phyloP scores from a whole-genome alignment of 2,888 invertebrate genomes.

The Cancer borealis region DNA sequence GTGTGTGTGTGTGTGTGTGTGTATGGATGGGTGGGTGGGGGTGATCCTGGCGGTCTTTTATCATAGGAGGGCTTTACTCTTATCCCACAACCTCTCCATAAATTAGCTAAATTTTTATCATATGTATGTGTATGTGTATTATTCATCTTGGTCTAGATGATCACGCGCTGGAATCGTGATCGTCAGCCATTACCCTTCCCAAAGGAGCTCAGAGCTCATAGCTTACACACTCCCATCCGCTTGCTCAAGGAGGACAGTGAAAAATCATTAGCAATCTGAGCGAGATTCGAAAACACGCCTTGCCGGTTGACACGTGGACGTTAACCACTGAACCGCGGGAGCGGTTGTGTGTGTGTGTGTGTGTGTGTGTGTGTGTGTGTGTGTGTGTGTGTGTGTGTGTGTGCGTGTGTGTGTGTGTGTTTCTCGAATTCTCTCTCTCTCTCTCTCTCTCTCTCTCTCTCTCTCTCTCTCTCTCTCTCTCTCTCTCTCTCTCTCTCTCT shows the following conservation, averaged over 20 bases:
- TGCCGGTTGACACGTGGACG: no score
- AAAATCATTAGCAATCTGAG: no score
- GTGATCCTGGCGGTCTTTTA: neutral
- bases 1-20: constrained; percentile 16
- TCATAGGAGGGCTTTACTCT: neutral
- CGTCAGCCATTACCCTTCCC: no score
- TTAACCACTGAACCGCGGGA: no score
- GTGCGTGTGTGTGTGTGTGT: constrained; percentile 28
- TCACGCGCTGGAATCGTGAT: no score
- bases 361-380: constrained; percentile 11
- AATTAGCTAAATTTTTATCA: neutral
- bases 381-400: constrained; percentile 28
- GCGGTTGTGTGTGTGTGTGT: neutral
- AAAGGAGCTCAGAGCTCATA: no score
- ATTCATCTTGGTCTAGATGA: no score
- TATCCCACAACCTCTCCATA: neutral
- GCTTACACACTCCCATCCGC: no score
- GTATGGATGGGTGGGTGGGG: neutral
- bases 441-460: neutral
- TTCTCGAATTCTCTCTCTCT: neutral
- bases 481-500: constrained; percentile 32
- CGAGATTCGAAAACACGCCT: no score
- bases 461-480: neutral
- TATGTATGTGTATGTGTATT: neutral
- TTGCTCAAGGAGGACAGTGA: no score